Base-by-base conservation (phyloP, 1,140 invertebrate species). In the Atta colombica region DNA sequence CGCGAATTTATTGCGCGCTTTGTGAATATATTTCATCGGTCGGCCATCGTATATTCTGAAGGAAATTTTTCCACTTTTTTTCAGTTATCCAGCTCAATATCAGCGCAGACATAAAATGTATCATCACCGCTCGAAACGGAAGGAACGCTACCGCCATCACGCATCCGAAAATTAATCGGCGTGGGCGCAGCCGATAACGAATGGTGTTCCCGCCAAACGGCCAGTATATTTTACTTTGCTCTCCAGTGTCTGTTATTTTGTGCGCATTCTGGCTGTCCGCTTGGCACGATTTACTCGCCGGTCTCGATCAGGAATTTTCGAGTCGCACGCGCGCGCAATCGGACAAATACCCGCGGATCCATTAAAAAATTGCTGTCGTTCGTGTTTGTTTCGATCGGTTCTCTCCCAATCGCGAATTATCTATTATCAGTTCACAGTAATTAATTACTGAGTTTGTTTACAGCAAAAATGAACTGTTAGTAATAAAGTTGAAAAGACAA, bases 151-250 rank as follows among this genome's bases (percentile, higher is more conserved):
- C 81, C 88, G 87, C 88, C 90, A 91, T 93, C 91, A 91, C 89
- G 87, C 89, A 88, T 90, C 87, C 90, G 93, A 92, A 92, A 93
- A 93, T 93, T 93, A 93, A 93, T 93, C 91, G 92, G 93, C 89
- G 88, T 93, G 91, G 92, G 89, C 81, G 91, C 89, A 91, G 88
- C 89, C 90, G 93, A 93, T 93, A 93, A 93, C 91, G 91, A 93
- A 93, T 92, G 91, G 90, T 89, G 90, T 89, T 90, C 87, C 89
- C 87, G 87, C 88, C 89, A 89, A 92, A 92, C 91, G 88, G 90
- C 91, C 92, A 90, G 89, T 93, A 93, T 93, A 93, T 93, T 93
- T 93, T 93, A 93, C 92, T 93, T 93, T 92, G 86, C 81, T 75
- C 86, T 85, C 90, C 85, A 72, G 88, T 92, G 91, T 91, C 92